A percentile compares a stretch with the other conserved stretches of the same genome.
phyloP scores from a whole-genome alignment of 2,888 invertebrate species.

The Ecliptopera silaceata region DNA sequence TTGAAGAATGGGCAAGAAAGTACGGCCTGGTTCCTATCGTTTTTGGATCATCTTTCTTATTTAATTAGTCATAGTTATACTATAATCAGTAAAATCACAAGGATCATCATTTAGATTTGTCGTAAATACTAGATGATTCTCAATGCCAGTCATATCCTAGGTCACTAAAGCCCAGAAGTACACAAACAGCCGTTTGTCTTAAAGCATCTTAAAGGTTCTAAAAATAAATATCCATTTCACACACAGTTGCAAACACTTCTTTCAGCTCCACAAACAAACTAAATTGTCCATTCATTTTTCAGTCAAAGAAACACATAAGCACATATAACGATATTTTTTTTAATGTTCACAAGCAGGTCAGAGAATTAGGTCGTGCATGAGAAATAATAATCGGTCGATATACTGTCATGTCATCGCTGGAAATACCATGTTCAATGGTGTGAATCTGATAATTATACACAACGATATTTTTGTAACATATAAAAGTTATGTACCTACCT shows the following conservation, averaged over 20 bases:
- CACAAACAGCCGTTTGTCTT: too few relatives aligned
- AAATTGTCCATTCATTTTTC: conserved; percentile 18
- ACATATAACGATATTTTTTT: conserved; percentile 7
- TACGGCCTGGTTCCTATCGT: too few relatives aligned
- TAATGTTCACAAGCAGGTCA: conserved; percentile 35
- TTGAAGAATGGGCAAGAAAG: too few relatives aligned
- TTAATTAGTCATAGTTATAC: too few relatives aligned
- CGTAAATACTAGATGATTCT: too few relatives aligned
- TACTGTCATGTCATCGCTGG: conserved; percentile 27
- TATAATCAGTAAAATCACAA: too few relatives aligned
- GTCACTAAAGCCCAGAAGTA: too few relatives aligned
- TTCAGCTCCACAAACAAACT: conserved; percentile 4
- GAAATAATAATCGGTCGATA: conserved; percentile 43
- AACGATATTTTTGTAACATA: conserved; percentile 8
- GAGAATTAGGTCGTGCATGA: conserved; percentile 42
- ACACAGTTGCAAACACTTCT: not conserved
- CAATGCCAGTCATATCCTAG: too few relatives aligned
- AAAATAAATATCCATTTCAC: not conserved
- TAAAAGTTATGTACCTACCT: too few relatives aligned
- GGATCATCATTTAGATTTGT: too few relatives aligned
- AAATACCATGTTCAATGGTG: conserved; percentile 25
- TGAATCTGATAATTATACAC: conserved; percentile 8
- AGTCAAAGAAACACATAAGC: conserved; percentile 22
- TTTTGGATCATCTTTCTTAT: too few relatives aligned
- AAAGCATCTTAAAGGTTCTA: not conserved